These are phyloP conservation scores for Callinectes sapidus DNA, from an alignment of 2,888 invertebrate genomes.

Conservation along the genomic window DNA sequence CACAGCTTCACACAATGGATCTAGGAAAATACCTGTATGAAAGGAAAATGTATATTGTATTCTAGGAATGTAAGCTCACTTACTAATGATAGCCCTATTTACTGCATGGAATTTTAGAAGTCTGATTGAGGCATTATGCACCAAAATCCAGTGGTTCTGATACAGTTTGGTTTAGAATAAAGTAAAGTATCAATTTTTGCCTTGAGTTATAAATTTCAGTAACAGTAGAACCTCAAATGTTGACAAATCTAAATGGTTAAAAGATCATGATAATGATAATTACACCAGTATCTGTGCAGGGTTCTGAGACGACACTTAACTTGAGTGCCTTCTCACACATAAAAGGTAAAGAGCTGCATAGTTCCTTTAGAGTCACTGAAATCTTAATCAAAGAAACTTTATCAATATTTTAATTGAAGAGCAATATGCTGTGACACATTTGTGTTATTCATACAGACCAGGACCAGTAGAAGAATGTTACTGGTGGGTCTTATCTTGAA, in stretches of 20 bases:
- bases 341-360: not conserved
- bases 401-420: not conserved
- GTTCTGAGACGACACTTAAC: not conserved
- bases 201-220: conserved; percentile 26
- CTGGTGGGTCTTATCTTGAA: not conserved
- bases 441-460: not conserved
- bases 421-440: not conserved
- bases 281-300: not conserved
- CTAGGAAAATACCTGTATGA: conserved; percentile 21
- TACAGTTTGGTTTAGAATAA: conserved; percentile 37
- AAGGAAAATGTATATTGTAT: conserved; percentile 31
- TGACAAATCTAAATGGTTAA: not conserved
- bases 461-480: not conserved
- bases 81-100: conserved; percentile 11
- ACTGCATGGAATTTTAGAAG: conserved; percentile 32
- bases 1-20: conserved; percentile 28
- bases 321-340: not conserved
- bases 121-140: conserved; percentile 33
- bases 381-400: not conserved
- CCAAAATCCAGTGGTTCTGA: conserved; percentile 37
- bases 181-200: conserved; percentile 26
- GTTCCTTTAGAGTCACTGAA: not conserved
- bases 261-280: not conserved
- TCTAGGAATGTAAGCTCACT: conserved; percentile 25
- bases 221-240: conserved; percentile 35